Evolutionary conservation across 2,113 vertebrate genomes (phyloP).

Genomic region (Sardina pilchardus): DNA sequence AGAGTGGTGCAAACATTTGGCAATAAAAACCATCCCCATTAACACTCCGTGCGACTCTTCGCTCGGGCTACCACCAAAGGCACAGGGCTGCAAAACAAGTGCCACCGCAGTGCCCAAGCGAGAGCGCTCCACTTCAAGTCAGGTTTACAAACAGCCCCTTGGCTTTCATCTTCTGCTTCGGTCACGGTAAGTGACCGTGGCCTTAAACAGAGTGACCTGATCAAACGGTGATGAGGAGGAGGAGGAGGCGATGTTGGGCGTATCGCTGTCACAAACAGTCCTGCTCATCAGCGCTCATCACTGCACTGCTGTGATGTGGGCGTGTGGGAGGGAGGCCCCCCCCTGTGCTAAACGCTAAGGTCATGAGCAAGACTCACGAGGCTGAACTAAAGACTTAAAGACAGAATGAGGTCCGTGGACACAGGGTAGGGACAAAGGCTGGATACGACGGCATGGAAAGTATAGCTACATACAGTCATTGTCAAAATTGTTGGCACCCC

Average conservation of each 20-base stretch:
- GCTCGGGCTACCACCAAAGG: not conserved
- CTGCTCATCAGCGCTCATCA: not conserved
- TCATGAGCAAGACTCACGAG: not conserved
- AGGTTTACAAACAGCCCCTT: conserved; percentile 1
- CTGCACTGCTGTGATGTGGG: not conserved
- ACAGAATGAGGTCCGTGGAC: not conserved
- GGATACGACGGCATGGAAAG: no score
- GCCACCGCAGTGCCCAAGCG: not conserved
- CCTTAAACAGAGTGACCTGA: conserved; percentile 2
- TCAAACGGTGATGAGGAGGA: not conserved
- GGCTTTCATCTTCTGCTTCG: not conserved
- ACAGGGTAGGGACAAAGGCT: not conserved
- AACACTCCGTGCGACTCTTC: not conserved
- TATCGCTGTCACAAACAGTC: not conserved
- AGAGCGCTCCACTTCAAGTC: not conserved
- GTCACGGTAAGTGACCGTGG: not conserved
- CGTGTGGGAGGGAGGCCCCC: not conserved
- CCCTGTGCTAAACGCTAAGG: not conserved
- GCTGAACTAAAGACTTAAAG: not conserved
- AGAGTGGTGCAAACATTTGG: not conserved
- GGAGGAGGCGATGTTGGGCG: not conserved
- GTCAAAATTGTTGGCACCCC: no score
- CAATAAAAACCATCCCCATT: not conserved
- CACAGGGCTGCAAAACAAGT: conserved; percentile 24
- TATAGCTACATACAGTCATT: no score